Evolutionary conservation across 1,140 invertebrate genomes (phyloP).

Genomic region (Pachyrhynchus sulphureomaculatus): DNA sequence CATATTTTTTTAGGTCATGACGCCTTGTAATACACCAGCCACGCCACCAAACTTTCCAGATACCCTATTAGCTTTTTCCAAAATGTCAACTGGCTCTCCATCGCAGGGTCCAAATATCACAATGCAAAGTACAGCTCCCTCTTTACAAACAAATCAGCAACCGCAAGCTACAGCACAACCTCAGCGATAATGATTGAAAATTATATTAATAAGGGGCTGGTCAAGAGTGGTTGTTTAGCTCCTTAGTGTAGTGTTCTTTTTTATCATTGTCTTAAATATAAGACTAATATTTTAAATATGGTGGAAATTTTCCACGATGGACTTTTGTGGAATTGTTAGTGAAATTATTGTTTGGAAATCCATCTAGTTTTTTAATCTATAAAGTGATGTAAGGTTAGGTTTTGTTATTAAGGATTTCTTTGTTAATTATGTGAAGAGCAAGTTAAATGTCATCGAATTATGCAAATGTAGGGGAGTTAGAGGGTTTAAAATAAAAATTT

Average conservation of each 20-base stretch:
- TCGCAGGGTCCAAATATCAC: constrained; percentile 40
- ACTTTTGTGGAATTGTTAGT: constrained; percentile 5
- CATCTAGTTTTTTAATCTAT: constrained; percentile 13
- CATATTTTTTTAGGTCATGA: constrained; percentile 67
- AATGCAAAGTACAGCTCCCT: constrained; percentile 7
- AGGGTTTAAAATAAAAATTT: too few species aligned
- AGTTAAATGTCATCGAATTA: too few species aligned
- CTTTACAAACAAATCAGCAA: constrained; percentile 37
- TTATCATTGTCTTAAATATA: background rate
- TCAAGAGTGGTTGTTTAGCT: background rate
- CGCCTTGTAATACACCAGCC: constrained; percentile 86
- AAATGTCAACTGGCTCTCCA: constrained; percentile 67
- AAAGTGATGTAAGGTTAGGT: constrained; percentile 16
- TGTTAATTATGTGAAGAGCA: too few species aligned
- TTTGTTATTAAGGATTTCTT: background rate
- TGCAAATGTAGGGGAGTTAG: too few species aligned
- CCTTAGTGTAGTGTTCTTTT: constrained; percentile 11
- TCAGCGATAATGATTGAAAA: constrained; percentile 41
- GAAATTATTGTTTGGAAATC: constrained; percentile 1
- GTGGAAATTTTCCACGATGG: background rate
- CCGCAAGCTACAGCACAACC: constrained; percentile 41
- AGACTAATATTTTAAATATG: background rate
- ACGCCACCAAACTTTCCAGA: constrained; percentile 89
- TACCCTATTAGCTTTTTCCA: constrained; percentile 78
- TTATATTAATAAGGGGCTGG: background rate